Conservation (phyloP, 2,113 vertebrate species). For the Perca schrenkii region DNA sequence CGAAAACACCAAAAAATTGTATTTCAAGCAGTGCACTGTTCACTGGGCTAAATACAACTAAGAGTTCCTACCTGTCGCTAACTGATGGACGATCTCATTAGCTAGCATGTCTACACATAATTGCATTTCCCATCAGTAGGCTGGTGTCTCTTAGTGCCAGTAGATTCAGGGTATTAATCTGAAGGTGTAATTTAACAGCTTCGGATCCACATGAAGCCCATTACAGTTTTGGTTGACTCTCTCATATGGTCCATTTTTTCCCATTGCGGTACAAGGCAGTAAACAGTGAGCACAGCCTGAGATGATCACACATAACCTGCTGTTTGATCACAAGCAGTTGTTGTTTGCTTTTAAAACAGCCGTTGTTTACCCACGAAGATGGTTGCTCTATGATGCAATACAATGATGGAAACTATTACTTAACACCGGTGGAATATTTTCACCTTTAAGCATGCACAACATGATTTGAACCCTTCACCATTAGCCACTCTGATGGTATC, state of each 20-base stretch:
- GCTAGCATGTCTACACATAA: conserved; percentile 1
- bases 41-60: background rate
- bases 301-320: conserved; percentile 7
- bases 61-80: background rate
- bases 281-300: conserved; percentile 6
- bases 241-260: conserved; percentile 27
- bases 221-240: conserved; percentile 17
- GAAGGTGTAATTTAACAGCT: conserved; percentile 31
- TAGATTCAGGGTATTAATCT: conserved; percentile 8
- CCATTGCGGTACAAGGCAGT: background rate
- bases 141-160: conserved; percentile 16
- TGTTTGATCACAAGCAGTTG: conserved; percentile 25
- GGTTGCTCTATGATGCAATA: conserved; percentile 3
- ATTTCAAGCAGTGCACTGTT: background rate
- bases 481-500: background rate
- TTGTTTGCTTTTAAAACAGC: conserved; percentile 21
- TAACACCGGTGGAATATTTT: background rate
- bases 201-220: conserved; percentile 30
- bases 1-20: background rate
- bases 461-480: conserved; percentile 3
- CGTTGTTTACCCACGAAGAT: conserved; percentile 20
- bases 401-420: background rate
- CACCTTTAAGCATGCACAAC: background rate
- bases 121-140: conserved; percentile 5
- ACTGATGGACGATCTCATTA: background rate